Conservation (phyloP, 2,888 invertebrate genomes). For the Psylliodes chrysocephalus region DNA sequence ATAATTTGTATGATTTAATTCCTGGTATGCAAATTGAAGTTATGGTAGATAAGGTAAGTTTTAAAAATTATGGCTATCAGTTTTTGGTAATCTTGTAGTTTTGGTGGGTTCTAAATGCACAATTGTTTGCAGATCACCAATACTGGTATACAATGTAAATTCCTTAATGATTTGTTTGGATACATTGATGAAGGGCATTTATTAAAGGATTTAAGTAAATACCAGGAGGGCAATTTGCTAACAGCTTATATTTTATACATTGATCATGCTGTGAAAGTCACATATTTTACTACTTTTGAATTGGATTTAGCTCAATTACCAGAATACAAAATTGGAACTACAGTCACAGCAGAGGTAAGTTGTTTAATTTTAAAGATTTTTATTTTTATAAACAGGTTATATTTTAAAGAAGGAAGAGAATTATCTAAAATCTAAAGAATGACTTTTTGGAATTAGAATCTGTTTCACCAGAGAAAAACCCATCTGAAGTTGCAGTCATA, state of each 20-base stretch:
- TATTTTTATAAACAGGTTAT: too few species aligned
- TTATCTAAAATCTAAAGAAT: too few species aligned
- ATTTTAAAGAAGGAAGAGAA: too few species aligned
- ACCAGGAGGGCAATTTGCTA: slow-evolving; percentile 66
- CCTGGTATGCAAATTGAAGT: slow-evolving; percentile 70
- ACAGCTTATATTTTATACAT: slow-evolving; percentile 74
- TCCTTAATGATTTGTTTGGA: slow-evolving; percentile 65
- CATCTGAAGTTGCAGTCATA: too few species aligned
- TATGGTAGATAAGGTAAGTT: slow-evolving; percentile 66
- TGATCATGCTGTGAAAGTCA: slow-evolving; percentile 75
- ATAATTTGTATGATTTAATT: slow-evolving; percentile 56
- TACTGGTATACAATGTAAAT: slow-evolving; percentile 68
- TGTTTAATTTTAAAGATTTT: slow-evolving; percentile 18
- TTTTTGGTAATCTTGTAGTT: neutral
- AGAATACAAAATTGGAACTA: slow-evolving; percentile 44
- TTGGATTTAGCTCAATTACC: slow-evolving; percentile 40
- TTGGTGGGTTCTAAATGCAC: neutral
- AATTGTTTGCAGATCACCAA: slow-evolving; percentile 40
- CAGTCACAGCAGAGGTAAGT: slow-evolving; percentile 44
- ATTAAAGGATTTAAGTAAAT: slow-evolving; percentile 54
- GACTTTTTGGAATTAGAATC: too few species aligned
- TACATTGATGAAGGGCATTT: slow-evolving; percentile 69
- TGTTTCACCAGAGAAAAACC: too few species aligned
- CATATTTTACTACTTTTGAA: slow-evolving; percentile 69
- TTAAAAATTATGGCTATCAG: neutral